Base-by-base conservation (phyloP, 1,140 invertebrate species). In the Druon quercuslanigerum region DNA sequence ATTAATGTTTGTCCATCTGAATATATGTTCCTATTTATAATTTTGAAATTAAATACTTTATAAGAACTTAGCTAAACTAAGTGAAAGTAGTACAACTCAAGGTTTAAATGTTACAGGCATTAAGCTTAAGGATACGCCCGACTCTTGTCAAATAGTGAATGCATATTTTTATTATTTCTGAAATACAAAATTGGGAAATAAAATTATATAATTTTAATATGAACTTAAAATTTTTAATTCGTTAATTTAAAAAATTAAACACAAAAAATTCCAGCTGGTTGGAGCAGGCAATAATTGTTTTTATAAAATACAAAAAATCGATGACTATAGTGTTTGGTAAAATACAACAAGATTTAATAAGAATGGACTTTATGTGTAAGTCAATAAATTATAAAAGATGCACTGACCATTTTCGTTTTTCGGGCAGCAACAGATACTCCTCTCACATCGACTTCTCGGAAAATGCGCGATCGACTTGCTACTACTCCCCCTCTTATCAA, bases 371-470 rank as follows among this genome's bases (percentile, higher is more conserved):
- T 9, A 6, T 46, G 40, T 46, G 40, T 11, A 46, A 46, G 7
- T 46, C 9, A 46, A 71, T 50, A 51, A 72, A 9, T 72, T 7
- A n/a, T 4, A 16, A 72, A 72, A 20, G n/a, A 13, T 51, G 60
- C 46, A 76, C 83, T 85, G 78, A 90, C 89, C 88, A 90, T 90
- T 83, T 85, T 90, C 5, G 20, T 46, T 82, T 78, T 86, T 51
- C 77, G 84, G 56, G 79, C 57, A 73, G 77, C 70, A 81, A 78
- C 74, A 77, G 82, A 79, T 73, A 78, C 82, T 46, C 77, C 54
- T 78, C 81, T 71, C 71, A 76, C 79, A 72, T 54, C 71, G 72
- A 78, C 72, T 76, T 75, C 75, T 66, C 12, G 46, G 66, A 79
- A 79, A 79, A 79, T 20, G 52, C 76, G 52, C 46, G 77, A 52